Evolutionary conservation across 2,113 vertebrate genomes (phyloP).

Genomic region (Gopherus evgoodei): DNA sequence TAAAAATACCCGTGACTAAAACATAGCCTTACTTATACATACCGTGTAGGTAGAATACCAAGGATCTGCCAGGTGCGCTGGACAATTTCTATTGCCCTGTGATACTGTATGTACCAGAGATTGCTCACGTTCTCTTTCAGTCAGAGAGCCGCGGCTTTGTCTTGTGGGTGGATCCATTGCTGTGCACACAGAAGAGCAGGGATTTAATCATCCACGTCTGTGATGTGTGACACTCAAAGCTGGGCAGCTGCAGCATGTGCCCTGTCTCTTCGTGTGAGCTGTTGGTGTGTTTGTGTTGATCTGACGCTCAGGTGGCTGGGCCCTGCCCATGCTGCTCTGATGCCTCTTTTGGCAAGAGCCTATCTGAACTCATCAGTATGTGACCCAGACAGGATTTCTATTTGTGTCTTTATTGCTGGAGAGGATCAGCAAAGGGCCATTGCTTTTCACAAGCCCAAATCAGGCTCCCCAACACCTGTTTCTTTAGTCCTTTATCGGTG

Average conservation of each 20-base stretch:
- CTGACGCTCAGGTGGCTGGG: not conserved
- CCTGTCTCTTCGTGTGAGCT: rapidly evolving
- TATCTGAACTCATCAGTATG: not conserved
- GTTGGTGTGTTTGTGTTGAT: not conserved
- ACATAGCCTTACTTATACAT: no score
- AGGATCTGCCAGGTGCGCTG: no score
- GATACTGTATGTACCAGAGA: not conserved
- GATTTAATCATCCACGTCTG: not conserved
- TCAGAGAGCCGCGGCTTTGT: not conserved
- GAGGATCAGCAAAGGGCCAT: not conserved
- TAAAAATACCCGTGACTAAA: no score
- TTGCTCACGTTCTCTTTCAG: not conserved
- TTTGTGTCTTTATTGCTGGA: not conserved
- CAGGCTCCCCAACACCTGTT: not conserved
- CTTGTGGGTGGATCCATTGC: not conserved
- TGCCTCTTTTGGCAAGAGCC: not conserved
- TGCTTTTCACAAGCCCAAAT: not conserved
- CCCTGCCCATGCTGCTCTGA: not conserved
- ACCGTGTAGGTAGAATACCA: no score
- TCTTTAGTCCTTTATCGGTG: not conserved
- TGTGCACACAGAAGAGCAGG: not conserved
- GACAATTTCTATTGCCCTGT: no score
- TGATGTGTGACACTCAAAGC: not conserved
- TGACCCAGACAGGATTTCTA: not conserved
- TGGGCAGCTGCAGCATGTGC: rapidly evolving